phyloP scores from a whole-genome alignment of 2,797 vertebrate genomes.

The Spea hammondii region DNA sequence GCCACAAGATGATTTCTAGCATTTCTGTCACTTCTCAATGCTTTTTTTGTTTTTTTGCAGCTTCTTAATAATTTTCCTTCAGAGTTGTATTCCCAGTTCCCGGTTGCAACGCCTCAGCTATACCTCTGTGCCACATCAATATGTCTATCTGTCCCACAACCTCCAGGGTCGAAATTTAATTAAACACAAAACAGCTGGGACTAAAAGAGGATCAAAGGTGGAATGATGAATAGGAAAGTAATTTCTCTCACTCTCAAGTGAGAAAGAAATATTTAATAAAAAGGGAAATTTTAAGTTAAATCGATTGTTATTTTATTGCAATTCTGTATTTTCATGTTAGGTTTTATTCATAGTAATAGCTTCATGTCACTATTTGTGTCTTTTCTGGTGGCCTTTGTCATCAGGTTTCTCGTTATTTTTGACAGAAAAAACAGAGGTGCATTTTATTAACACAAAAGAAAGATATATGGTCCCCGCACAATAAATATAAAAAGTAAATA shows the following conservation, averaged over 20 bases:
- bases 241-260: conserved; percentile 9
- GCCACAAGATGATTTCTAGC: not conserved
- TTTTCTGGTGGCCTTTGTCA: conserved; percentile 9
- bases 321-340: not conserved
- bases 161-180: conserved; percentile 46
- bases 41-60: not conserved
- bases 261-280: conserved; percentile 31
- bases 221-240: conserved; percentile 27
- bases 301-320: conserved; percentile 24
- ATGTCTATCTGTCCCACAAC: conserved; percentile 34
- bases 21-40: conserved; percentile 1
- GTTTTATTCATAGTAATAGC: too few species aligned
- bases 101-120: not conserved
- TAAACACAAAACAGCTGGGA: conserved; percentile 38
- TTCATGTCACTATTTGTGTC: conserved; percentile 5
- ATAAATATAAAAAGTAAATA: too few species aligned
- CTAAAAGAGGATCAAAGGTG: conserved; percentile 25
- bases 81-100: not conserved
- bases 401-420: not conserved
- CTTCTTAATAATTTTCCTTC: not conserved
- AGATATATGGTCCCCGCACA: too few species aligned
- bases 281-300: conserved; percentile 9
- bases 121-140: conserved; percentile 30
- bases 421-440: too few species aligned
- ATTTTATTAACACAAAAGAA: too few species aligned